Base-by-base conservation (phyloP, 2,888 invertebrate species). In the Troides oblongomaculatus region DNA sequence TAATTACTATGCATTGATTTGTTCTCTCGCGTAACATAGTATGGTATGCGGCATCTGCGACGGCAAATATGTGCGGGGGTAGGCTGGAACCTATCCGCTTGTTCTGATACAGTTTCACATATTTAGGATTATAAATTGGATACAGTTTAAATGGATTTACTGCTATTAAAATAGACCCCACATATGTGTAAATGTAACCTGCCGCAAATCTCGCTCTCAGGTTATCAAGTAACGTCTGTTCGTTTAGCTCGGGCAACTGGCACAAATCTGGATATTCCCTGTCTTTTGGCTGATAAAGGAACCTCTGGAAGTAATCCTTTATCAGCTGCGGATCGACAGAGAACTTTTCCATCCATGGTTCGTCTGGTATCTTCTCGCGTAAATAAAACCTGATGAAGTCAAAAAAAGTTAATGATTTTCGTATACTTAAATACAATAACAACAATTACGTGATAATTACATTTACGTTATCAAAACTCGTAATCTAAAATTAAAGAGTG, bases 81-180 rank as follows among this genome's bases (percentile, higher is more conserved):
- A 98, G 94, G 82, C 97, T 98, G 57, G 97, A 97, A 43, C 97
- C 97, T 78, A 98, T 94, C 78, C 97, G 93, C 84, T 97, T 95
- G 90, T 97, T 98, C 90, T 99, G 98, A 90, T 99, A 99, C 78
- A 98, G 91, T 88, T 98, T 97, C 76, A 98, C 98, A 93, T 98
- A 98, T 90, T 98, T 99, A 62, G 99, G 99, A 92, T 99, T 99
- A 93, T 99, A 99, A 77, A 99, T 99, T 30, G 99, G 98, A 88
- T 98, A 98, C 89, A 98, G 98, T 93, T 96, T 96, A 89, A 98
- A 98, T 17, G 97, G 97, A 87, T 99, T 99, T 74, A 99, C 96
- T 66, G 99, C 98, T 81, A 99, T 98, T 71, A 99, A 93, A 84
- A 99, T 99, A 68, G 97, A 97, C 67, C 98, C 98, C 75, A 98